Evolutionary conservation across 2,888 invertebrate genomes (phyloP).

Genomic region (Himalopsyche kuldschensis): DNA sequence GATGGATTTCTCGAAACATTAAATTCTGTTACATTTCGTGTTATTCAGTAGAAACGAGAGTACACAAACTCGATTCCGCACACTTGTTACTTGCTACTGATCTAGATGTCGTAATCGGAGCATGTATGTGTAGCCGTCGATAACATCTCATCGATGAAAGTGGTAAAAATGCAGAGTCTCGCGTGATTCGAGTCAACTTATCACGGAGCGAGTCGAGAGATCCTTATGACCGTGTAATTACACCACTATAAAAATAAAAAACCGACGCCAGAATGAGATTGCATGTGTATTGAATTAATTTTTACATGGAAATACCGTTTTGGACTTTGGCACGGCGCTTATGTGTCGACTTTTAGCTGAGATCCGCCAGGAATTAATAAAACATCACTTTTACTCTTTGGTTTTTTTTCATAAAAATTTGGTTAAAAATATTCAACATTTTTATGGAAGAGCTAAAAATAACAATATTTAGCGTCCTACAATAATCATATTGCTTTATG

Average conservation of each 20-base stretch:
- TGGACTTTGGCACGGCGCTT: neutral
- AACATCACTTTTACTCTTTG: no score
- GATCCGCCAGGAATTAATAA: no score
- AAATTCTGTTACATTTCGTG: neutral
- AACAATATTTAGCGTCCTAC: no score
- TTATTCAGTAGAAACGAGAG: neutral
- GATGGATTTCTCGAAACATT: no score
- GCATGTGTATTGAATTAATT: neutral
- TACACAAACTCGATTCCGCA: neutral
- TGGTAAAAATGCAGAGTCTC: constrained; percentile 2
- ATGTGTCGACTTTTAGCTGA: neutral
- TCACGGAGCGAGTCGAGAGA: constrained; percentile 2
- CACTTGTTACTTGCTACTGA: neutral
- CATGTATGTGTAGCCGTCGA: neutral
- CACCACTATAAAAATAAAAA: constrained; percentile 10
- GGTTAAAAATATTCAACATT: no score
- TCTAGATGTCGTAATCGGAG: neutral
- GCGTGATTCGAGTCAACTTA: constrained; percentile 29
- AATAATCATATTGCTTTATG: no score
- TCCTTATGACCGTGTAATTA: constrained; percentile 28
- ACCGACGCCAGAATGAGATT: neutral
- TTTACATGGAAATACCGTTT: neutral
- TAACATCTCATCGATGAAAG: constrained; percentile 12
- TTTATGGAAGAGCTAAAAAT: no score
- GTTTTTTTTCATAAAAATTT: no score